A percentile compares a stretch with the other conserved stretches of the same genome.
Conservation (phyloP, 2,797 vertebrate genomes). For the Cacajao melanocephalus region DNA sequence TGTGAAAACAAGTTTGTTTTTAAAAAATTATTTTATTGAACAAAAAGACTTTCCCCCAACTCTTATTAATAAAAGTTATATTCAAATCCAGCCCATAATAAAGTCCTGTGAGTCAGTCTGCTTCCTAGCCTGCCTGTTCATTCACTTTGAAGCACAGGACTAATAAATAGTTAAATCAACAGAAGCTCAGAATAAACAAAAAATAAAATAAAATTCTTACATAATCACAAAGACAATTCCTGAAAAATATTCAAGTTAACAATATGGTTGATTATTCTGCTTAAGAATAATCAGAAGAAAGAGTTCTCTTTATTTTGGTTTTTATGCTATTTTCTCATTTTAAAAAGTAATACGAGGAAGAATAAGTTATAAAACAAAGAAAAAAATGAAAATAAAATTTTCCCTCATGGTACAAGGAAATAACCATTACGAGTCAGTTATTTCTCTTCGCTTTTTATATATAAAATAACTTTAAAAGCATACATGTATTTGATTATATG, state of each 20-base stretch:
- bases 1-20: neutral
- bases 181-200: neutral
- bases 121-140: neutral
- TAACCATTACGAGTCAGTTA: neutral
- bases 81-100: neutral
- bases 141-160: neutral
- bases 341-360: slow-evolving; percentile 21
- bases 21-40: neutral
- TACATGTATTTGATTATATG: neutral
- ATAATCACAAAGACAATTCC: neutral
- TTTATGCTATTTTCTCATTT: neutral
- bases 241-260: neutral
- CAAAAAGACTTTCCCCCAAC: neutral
- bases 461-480: neutral
- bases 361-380: slow-evolving; percentile 39
- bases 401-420: neutral
- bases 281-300: slow-evolving; percentile 12
- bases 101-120: neutral
- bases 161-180: neutral
- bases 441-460: neutral
- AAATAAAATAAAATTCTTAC: neutral
- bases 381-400: slow-evolving; percentile 37
- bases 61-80: neutral
- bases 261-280: neutral
- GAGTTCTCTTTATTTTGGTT: neutral